Evolutionary conservation across 35 echinoderm and acorn worm species (phyloP).

Genomic region (Lytechinus pictus): DNA sequence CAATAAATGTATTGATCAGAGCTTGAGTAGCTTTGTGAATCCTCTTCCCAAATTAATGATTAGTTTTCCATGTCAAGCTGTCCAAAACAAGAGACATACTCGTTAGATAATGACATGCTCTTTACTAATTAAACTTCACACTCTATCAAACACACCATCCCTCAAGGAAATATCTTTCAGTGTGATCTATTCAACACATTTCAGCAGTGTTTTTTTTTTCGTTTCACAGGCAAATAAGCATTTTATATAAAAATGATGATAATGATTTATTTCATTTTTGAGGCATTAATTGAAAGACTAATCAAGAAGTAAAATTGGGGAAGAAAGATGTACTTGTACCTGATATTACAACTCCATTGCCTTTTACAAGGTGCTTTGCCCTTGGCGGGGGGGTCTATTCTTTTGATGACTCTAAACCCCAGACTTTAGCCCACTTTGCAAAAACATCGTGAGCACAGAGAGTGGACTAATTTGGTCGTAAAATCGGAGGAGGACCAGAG

Average conservation of each 20-base stretch:
- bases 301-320: neutral
- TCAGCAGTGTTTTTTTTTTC: neutral
- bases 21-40: neutral
- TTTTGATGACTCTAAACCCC: too few relatives aligned
- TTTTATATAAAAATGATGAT: neutral
- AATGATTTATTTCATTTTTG: neutral
- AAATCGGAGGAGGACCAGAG: too few relatives aligned
- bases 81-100: neutral
- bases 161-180: neutral
- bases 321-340: neutral
- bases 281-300: neutral
- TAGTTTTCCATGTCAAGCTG: neutral
- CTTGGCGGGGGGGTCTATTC: too few relatives aligned
- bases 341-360: neutral
- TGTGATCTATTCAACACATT: neutral
- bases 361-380: too few relatives aligned
- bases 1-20: too few relatives aligned
- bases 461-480: too few relatives aligned
- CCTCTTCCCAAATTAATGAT: neutral
- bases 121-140: constrained; percentile 4
- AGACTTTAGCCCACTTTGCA: too few relatives aligned
- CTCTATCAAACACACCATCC: neutral
- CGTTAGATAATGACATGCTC: neutral
- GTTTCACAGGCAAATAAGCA: neutral
- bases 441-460: too few relatives aligned